A percentile compares a stretch with the other conserved stretches of the same genome.
Conservation (phyloP, 2,797 vertebrate species). For the Chromobotia macracanthus region DNA sequence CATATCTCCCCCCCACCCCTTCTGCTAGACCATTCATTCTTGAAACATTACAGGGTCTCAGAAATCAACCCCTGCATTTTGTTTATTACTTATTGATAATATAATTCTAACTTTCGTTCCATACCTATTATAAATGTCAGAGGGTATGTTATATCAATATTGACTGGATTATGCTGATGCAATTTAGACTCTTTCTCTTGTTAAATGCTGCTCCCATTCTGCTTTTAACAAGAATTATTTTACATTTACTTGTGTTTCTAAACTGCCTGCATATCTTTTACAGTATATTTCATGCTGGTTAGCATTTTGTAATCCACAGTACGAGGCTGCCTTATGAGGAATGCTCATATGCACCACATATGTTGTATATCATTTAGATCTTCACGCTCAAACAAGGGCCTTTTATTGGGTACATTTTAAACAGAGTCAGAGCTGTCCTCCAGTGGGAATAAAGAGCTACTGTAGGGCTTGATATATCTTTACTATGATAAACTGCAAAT, state of each 20-base stretch:
- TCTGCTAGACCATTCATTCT: conserved; percentile 71
- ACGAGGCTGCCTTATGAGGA: conserved; percentile 48
- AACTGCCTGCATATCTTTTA: conserved; percentile 46
- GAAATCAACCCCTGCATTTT: conserved; percentile 76
- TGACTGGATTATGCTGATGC: conserved; percentile 68
- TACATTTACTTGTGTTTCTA: conserved; percentile 42
- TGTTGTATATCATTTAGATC: conserved; percentile 54
- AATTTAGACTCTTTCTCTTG: conserved; percentile 47
- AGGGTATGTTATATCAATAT: conserved; percentile 79
- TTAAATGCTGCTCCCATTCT: conserved; percentile 27
- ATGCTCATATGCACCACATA: conserved; percentile 59
- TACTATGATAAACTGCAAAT: conserved; percentile 73
- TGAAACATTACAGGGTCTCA: conserved; percentile 75
- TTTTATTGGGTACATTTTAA: conserved; percentile 58
- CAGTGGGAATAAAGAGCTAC: conserved; percentile 54
- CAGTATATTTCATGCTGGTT: conserved; percentile 45
- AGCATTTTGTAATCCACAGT: conserved; percentile 50
- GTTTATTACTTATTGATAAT: conserved; percentile 83
- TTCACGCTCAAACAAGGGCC: conserved; percentile 57
- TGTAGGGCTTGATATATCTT: conserved; percentile 69
- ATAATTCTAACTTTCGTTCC: conserved; percentile 80
- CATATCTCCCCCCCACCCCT: conserved; percentile 66
- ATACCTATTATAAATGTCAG: conserved; percentile 80
- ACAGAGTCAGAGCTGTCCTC: conserved; percentile 49
- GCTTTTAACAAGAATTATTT: conserved; percentile 14